These are phyloP conservation scores for Cathartes aura DNA, from an alignment of 2,113 vertebrate species.

Conservation along the genomic window DNA sequence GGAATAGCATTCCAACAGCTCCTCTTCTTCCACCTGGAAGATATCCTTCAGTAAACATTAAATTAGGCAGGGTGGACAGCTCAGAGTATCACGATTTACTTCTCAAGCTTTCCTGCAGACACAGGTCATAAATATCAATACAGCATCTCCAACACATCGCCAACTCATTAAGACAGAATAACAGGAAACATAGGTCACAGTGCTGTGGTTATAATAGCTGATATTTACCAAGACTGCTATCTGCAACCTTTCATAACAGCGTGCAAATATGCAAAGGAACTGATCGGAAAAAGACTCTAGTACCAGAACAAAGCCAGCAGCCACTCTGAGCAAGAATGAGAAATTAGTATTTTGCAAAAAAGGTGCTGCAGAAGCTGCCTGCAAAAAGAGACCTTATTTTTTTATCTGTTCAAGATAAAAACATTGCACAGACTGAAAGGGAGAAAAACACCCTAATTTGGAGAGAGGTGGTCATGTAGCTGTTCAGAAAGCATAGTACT, in stretches of 20 bases:
- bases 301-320: not conserved
- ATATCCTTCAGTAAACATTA: not conserved
- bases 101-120: not conserved
- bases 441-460: not conserved
- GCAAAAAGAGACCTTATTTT: not conserved
- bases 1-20: not conserved
- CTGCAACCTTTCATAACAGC: not conserved
- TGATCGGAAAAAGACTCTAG: not conserved
- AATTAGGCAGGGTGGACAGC: not conserved
- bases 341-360: not conserved
- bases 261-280: slow-evolving; percentile 17
- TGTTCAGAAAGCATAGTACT: not conserved
- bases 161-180: not conserved
- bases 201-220: not conserved
- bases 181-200: not conserved
- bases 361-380: not conserved
- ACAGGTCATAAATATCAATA: not conserved
- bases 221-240: not conserved
- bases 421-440: not conserved
- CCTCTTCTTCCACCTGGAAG: not conserved
- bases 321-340: not conserved
- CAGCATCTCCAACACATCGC: not conserved
- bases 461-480: not conserved
- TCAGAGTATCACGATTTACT: not conserved
- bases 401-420: not conserved